A percentile compares a stretch with the other conserved stretches of the same genome.
phyloP scores from a whole-genome alignment of 2,888 invertebrate species.

The Masnerella sp. region DNA sequence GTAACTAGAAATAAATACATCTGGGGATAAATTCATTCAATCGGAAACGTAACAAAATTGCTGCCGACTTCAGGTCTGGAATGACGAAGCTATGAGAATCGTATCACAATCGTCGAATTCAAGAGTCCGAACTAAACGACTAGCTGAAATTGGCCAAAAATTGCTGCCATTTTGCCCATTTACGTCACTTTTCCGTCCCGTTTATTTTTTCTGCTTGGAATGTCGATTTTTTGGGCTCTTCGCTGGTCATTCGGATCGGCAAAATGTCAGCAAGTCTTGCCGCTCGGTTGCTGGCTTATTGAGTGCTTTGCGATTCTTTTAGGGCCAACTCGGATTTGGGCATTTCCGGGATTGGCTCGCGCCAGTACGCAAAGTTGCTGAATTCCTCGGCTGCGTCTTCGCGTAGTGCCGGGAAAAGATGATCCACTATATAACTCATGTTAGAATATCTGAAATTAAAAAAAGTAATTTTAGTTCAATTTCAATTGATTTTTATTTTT shows the following conservation, averaged over 20 bases:
- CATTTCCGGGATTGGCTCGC: slow-evolving; percentile 87
- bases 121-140: slow-evolving; percentile 33
- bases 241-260: neutral
- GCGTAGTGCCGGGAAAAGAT: slow-evolving; percentile 91
- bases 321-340: slow-evolving; percentile 67
- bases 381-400: slow-evolving; percentile 84
- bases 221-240: too few species aligned
- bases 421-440: slow-evolving; percentile 96
- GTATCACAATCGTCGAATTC: slow-evolving; percentile 41
- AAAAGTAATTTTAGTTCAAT: too few species aligned
- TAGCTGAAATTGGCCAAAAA: slow-evolving; percentile 37
- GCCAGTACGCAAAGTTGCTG: slow-evolving; percentile 95
- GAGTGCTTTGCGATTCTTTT: slow-evolving; percentile 43
- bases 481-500: too few species aligned
- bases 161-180: slow-evolving; percentile 3
- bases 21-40: neutral
- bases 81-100: slow-evolving; percentile 26
- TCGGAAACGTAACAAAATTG: neutral
- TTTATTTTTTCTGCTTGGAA: too few species aligned
- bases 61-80: slow-evolving; percentile 19
- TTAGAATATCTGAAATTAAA: slow-evolving; percentile 89
- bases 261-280: slow-evolving; percentile 6
- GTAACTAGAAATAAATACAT: neutral
- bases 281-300: slow-evolving; percentile 5
- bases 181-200: too few species aligned